Base-by-base conservation (phyloP, 2,888 invertebrate genomes). In the Listrodromus nycthemerus region DNA sequence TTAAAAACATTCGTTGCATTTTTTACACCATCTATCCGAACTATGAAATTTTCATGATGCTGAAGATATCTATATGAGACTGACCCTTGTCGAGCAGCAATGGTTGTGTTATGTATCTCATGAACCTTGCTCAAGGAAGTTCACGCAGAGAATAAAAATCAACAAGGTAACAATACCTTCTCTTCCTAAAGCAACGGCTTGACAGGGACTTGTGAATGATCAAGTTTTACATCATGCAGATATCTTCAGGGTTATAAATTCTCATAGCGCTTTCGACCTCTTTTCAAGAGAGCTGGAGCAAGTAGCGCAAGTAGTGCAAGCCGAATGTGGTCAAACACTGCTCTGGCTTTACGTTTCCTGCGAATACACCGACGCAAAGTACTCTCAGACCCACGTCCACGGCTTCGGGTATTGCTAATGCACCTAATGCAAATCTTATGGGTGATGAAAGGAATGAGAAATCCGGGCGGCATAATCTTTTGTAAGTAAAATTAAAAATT, bases 401-500 rank as follows among this genome's bases (percentile, higher is more conserved):
- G n/a, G 27, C 55, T 24, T 19, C 65, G 52, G 24, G 24, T 65
- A 73, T 79, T 79, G 41, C 79, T 71, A 55, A 73, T 58, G 79
- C 79, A 41, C 41, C 79, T 79, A 66, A 79, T 79, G 79, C 79
- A 79, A 79, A 79, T 79, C 71, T 73, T 33, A 79, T 37, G 71
- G 52, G 71, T 16, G 37, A 66, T 7, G 70, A 55, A 30, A 50
- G 24, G 71, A n/a, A 63, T 16, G 73, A 52, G 65, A 73, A 66
- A 79, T 79, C 66, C 79, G 45, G 24, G 27, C 66, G 63, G 79
- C 66, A 79, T 79, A 73, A 79, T 79, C 65, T 66, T 73, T 45
- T 55, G 45, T 45, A 66, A 79, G 71, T 73, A 66, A 79, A 79
- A 79, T 79, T 79, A 66, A 79, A 79, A 79, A 79, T 79, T 79